Evolutionary conservation across 2,888 invertebrate genomes (phyloP), one percentile per base, ranked within the genome.

Genomic region (Chloroclysta siterata): DNA sequence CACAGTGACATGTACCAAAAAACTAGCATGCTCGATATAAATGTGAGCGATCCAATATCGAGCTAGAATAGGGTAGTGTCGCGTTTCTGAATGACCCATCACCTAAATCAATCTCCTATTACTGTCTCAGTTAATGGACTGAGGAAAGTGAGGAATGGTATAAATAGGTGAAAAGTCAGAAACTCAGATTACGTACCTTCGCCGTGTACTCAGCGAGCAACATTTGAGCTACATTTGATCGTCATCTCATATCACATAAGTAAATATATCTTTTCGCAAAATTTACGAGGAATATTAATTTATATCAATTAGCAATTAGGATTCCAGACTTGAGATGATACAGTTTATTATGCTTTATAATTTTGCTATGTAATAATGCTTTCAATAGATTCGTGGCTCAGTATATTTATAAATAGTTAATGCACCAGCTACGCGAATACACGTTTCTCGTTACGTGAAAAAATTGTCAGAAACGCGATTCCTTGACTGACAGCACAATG

Each of bases 401-500:
- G n/a, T n/a, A n/a, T n/a, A n/a, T n/a, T n/a, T n/a, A n/a, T n/a
- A n/a, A n/a, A n/a, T n/a, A n/a, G n/a, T n/a, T n/a, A n/a, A 13
- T n/a, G 22, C n/a, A 7, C n/a, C 47, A 22, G 22, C 22, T 28
- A 48, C n/a, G 13, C 71, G 76, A 74, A 88, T 85, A 79, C 87
- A 70, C 71, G 75, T 75, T 74, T 85, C 84, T 63, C 66, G 76
- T 88, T 84, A 83, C 84, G 78, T 75, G 80, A 81, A 84, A 83
- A 85, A 79, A 15, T 75, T 84, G 84, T 84, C 82, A 83, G 90
- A 85, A 89, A 89, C 82, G 79, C 81, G 88, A 90, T 83, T 84
- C 87, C 73, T 75, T 83, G 85, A 84, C 83, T 88, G 87, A 86
- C 88, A 81, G 84, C 82, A 88, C 87, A 90, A 89, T 88, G 82